phyloP scores from a whole-genome alignment of 1,140 invertebrate species.

The Musca vetustissima region DNA sequence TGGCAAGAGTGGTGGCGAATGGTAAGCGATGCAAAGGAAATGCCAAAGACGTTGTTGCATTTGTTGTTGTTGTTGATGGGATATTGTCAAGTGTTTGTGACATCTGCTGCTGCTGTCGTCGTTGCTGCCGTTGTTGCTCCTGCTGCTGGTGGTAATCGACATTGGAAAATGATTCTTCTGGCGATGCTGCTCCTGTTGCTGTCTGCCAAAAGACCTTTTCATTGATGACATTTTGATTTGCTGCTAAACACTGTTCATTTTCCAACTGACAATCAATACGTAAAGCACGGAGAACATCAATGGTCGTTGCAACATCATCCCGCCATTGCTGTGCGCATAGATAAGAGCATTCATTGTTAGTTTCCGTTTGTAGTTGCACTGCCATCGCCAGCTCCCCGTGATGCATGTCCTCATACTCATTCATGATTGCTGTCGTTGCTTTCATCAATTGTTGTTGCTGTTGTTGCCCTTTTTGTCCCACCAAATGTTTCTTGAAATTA shows the following conservation, averaged over 20 bases:
- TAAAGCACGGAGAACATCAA: neutral
- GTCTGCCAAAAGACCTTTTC: neutral
- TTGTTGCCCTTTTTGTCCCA: no score
- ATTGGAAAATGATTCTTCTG: conserved; percentile 11
- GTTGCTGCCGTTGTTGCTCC: no score
- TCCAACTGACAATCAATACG: conserved; percentile 8
- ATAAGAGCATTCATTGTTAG: no score
- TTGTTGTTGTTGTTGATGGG: neutral
- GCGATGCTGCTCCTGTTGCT: conserved; percentile 2
- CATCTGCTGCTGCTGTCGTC: conserved; percentile 14
- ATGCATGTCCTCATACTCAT: no score
- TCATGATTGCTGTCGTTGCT: no score
- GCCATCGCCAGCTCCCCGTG: no score
- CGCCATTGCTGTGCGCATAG: no score
- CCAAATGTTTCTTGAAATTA: no score
- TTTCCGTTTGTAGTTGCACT: no score
- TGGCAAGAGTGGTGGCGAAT: no score
- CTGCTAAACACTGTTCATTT: conserved; percentile 11
- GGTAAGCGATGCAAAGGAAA: neutral
- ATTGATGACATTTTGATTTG: conserved; percentile 22
- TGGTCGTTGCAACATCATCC: neutral
- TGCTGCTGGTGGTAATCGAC: conserved; percentile 7
- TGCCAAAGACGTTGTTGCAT: neutral
- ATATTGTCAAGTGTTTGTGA: conserved; percentile 9
- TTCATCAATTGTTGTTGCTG: no score